Evolutionary conservation across 1,140 invertebrate genomes (phyloP).

Genomic region (Pantala flavescens): DNA sequence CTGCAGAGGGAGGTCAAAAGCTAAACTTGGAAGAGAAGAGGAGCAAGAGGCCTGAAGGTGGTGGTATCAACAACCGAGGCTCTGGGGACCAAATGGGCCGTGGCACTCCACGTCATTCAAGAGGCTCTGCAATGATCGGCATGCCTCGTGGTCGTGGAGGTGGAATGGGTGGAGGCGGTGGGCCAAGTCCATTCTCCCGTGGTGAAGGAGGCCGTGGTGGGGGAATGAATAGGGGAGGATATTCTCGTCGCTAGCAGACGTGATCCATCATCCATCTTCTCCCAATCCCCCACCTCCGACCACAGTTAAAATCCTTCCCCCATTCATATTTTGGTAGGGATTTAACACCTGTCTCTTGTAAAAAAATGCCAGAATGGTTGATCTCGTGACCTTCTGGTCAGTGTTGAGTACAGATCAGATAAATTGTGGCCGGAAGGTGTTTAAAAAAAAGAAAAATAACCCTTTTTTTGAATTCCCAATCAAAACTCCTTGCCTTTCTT

Average conservation of each 20-base stretch:
- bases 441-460: not conserved
- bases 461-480: not conserved
- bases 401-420: not conserved
- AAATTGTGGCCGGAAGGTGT: not conserved
- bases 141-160: not conserved
- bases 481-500: not conserved
- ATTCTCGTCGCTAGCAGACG: not conserved
- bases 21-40: slow-evolving; percentile 89
- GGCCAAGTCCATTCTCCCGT: not conserved
- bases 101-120: slow-evolving; percentile 32
- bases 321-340: not conserved
- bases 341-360: not conserved
- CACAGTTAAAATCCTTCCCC: not conserved
- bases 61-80: slow-evolving; percentile 27
- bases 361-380: not conserved
- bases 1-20: slow-evolving; percentile 55
- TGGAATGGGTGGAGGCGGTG: not conserved
- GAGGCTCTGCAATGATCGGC: slow-evolving; percentile 24
- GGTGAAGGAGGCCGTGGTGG: not conserved
- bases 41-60: slow-evolving; percentile 43
- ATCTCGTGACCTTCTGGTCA: not conserved
- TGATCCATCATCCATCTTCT: not conserved
- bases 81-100: slow-evolving; percentile 35
- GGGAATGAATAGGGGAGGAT: not conserved
- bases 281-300: not conserved